Percentiles rank a stretch among this genome's conserved stretches.
These are phyloP conservation scores for Oophaga pumilio DNA, from an alignment of 2,113 vertebrate genomes.

Conservation along the genomic window DNA sequence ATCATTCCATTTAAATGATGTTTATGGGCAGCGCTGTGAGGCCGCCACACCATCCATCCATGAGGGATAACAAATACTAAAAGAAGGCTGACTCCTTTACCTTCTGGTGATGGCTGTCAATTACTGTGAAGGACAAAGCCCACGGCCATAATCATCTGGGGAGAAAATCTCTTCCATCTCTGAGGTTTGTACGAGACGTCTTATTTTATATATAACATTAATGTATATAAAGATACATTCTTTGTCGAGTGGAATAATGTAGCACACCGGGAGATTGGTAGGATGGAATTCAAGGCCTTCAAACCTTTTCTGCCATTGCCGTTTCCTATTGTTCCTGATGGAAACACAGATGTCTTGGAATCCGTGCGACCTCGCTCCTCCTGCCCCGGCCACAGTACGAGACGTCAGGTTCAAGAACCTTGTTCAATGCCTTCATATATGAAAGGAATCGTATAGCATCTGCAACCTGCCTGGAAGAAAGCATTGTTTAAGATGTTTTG, in stretches of 20 bases:
- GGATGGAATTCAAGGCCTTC: slow-evolving; percentile 12
- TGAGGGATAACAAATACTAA: neutral
- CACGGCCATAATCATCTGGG: neutral
- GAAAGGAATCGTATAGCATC: neutral
- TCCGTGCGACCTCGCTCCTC: neutral
- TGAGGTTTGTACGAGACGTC: neutral
- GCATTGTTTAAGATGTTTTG: too few species aligned
- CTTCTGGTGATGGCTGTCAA: neutral
- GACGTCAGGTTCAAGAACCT: neutral
- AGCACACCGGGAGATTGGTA: neutral
- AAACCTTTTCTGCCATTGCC: neutral
- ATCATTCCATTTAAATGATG: slow-evolving; percentile 13
- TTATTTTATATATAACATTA: neutral
- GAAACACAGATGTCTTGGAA: neutral
- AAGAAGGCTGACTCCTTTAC: neutral
- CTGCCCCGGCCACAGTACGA: neutral
- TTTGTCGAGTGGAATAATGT: neutral
- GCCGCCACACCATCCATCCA: neutral
- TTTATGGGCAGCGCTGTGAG: neutral
- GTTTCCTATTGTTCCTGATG: slow-evolving; percentile 1
- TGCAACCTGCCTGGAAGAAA: neutral
- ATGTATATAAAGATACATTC: neutral
- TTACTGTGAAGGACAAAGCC: slow-evolving; percentile 24
- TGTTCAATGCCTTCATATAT: slow-evolving; percentile 1
- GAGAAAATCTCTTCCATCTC: neutral